Percentiles rank a stretch among this genome's conserved stretches.
Evolutionary conservation across 2,113 vertebrate species (phyloP).

Genomic region (Chamaea fasciata): DNA sequence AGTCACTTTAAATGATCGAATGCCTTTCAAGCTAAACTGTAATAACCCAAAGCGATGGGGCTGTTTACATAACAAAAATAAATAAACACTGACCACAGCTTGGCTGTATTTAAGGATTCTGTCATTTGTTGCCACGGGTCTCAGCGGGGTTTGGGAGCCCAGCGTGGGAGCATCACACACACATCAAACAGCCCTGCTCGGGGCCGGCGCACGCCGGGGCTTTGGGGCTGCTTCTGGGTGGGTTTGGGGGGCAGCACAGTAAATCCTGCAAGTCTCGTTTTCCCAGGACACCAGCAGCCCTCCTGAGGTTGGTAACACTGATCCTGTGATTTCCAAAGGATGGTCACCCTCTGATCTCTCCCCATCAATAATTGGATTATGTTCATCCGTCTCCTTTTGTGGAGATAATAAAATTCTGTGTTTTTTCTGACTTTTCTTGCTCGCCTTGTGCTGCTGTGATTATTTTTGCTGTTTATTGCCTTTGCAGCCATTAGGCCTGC

Average conservation of each 20-base stretch:
- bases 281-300: not conserved
- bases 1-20: constrained; percentile 21
- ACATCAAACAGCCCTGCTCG: not conserved
- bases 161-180: not conserved
- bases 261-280: not conserved
- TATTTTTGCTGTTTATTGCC: not conserved
- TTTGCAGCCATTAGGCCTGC: not conserved
- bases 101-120: constrained; percentile 35
- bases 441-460: not conserved
- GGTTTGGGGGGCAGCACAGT: not conserved
- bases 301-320: not conserved
- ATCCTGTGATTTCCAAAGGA: not conserved
- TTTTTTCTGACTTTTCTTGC: not conserved
- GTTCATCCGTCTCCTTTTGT: not conserved
- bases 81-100: constrained; percentile 56
- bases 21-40: constrained; percentile 9
- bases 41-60: constrained; percentile 21
- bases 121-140: constrained; percentile 48
- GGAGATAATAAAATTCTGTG: not conserved
- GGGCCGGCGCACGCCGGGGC: not conserved
- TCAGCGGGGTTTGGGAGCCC: not conserved
- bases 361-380: not conserved
- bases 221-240: not conserved
- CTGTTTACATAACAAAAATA: constrained; percentile 61
- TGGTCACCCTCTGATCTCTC: not conserved